Evolutionary conservation across 2,888 invertebrate species (phyloP).

Genomic region (Lamellibrachia satsuma): DNA sequence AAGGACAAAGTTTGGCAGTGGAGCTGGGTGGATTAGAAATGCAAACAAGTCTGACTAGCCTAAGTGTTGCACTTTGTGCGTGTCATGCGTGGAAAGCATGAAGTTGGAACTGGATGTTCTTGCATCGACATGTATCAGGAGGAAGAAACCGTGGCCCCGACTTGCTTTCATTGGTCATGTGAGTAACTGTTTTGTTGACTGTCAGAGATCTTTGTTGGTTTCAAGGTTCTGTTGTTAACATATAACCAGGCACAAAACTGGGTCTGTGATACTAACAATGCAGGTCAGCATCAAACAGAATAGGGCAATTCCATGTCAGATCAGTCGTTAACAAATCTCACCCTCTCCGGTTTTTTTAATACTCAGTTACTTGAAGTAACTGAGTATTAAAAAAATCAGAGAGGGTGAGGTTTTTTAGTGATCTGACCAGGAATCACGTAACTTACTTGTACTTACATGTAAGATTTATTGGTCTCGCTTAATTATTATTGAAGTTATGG

Average conservation of each 20-base stretch:
- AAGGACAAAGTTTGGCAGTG: background rate
- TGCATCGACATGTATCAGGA: slow-evolving; percentile 59
- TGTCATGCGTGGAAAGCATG: slow-evolving; percentile 41
- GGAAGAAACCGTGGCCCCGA: slow-evolving; percentile 61
- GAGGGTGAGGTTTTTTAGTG: no score
- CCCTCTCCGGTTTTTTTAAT: no score
- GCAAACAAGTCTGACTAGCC: slow-evolving; percentile 24
- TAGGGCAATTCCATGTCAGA: no score
- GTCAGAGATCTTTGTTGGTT: background rate
- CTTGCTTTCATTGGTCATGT: slow-evolving; percentile 62
- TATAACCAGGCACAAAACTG: background rate
- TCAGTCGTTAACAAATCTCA: no score
- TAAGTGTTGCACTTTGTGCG: slow-evolving; percentile 25
- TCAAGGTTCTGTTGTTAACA: background rate
- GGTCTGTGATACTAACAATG: background rate
- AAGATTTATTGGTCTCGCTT: no score
- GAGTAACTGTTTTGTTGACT: slow-evolving; percentile 31
- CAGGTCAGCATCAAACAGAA: no score
- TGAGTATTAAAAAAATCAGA: no score
- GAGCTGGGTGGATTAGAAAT: background rate
- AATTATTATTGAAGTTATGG: no score
- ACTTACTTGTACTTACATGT: no score
- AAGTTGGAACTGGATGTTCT: slow-evolving; percentile 58
- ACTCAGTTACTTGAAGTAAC: no score
- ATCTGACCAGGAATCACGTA: no score